Evolutionary conservation across 2,888 invertebrate genomes (phyloP).

Genomic region (Pterostichus niger): DNA sequence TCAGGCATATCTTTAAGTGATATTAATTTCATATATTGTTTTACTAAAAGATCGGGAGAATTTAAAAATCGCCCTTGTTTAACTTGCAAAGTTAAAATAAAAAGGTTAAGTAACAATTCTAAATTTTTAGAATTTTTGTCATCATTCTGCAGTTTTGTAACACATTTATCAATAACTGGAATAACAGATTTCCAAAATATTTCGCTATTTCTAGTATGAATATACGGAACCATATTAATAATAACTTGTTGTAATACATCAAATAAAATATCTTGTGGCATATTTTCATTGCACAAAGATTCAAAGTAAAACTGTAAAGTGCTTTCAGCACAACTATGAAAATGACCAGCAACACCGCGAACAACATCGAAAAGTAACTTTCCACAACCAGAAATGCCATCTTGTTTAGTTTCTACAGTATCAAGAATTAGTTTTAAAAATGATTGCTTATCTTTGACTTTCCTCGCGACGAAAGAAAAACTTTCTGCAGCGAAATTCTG

Average conservation of each 20-base stretch:
- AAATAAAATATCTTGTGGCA: slow-evolving; percentile 80
- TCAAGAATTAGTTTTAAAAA: slow-evolving; percentile 86
- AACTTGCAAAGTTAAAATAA: slow-evolving; percentile 82
- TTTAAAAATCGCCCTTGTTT: slow-evolving; percentile 83
- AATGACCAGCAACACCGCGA: slow-evolving; percentile 89
- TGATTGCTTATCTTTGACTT: slow-evolving; percentile 88
- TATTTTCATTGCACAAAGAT: slow-evolving; percentile 79
- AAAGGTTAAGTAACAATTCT: slow-evolving; percentile 79
- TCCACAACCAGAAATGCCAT: slow-evolving; percentile 89
- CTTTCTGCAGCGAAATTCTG: slow-evolving; percentile 97
- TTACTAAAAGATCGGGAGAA: slow-evolving; percentile 81
- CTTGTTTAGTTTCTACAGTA: slow-evolving; percentile 83
- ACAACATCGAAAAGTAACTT: slow-evolving; percentile 93
- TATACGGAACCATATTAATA: slow-evolving; percentile 81
- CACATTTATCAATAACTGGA: slow-evolving; percentile 73
- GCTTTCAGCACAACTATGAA: slow-evolving; percentile 90
- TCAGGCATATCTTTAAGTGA: slow-evolving; percentile 77
- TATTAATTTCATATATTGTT: slow-evolving; percentile 79
- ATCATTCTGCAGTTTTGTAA: slow-evolving; percentile 69
- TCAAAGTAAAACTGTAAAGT: slow-evolving; percentile 85
- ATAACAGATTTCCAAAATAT: slow-evolving; percentile 83
- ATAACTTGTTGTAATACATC: slow-evolving; percentile 84
- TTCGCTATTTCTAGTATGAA: slow-evolving; percentile 82
- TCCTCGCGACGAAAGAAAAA: slow-evolving; percentile 96
- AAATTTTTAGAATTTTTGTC: slow-evolving; percentile 69